A percentile compares a stretch with the other conserved stretches of the same genome.
Conservation (phyloP, 1,140 invertebrate species). For the Cecropterus lyciades region DNA sequence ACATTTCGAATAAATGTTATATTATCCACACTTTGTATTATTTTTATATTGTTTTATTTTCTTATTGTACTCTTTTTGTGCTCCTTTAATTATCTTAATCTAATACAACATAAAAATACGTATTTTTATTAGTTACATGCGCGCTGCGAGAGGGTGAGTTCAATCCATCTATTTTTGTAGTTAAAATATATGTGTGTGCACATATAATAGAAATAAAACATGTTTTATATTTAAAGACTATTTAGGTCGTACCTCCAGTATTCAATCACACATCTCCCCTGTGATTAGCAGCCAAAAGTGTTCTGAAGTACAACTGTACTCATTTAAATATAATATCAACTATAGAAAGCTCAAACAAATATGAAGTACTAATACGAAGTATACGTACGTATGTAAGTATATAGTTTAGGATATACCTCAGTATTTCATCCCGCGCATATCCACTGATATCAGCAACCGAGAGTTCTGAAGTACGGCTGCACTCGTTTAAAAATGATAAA, state of each 20-base stretch:
- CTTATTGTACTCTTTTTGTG: neutral
- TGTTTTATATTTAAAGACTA: no score
- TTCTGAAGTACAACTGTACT: conserved; percentile 52
- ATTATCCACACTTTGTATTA: neutral
- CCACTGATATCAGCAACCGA: conserved; percentile 60
- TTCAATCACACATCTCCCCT: conserved; percentile 48
- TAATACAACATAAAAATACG: no score
- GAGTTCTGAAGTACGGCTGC: conserved; percentile 54
- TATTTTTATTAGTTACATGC: no score
- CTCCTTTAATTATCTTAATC: no score
- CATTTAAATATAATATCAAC: conserved; percentile 27
- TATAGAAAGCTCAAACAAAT: neutral
- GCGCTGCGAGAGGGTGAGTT: no score
- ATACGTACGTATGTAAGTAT: neutral
- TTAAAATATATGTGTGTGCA: no score
- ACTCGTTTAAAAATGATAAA: conserved; percentile 39
- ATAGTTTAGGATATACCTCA: conserved; percentile 13
- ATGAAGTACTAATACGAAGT: no score
- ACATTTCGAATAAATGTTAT: neutral
- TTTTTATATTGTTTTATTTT: conserved; percentile 10
- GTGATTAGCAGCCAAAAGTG: conserved; percentile 63
- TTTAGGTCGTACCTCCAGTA: conserved; percentile 27
- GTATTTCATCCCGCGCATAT: conserved; percentile 45
- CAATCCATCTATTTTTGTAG: no score
- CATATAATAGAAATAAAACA: no score